phyloP scores from a whole-genome alignment of 2,113 vertebrate genomes.

The Erythrocebus patas region DNA sequence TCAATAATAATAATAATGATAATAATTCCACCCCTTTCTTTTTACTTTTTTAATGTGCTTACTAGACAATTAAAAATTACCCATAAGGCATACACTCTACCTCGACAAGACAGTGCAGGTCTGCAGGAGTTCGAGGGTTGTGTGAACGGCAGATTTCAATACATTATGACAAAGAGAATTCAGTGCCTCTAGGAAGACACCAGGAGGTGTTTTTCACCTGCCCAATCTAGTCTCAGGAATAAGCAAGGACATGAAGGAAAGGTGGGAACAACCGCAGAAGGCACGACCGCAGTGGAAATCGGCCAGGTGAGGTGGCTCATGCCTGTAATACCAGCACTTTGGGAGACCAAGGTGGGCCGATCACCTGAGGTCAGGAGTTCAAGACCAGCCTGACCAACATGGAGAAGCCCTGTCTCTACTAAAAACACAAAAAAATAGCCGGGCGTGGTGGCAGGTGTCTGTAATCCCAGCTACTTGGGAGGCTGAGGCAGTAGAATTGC shows the following conservation, averaged over 20 bases:
- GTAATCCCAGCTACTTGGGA: too few species aligned
- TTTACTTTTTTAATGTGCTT: neutral
- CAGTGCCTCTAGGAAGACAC: neutral
- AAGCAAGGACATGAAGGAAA: neutral
- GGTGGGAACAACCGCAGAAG: neutral
- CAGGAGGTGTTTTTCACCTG: neutral
- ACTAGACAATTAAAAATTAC: neutral
- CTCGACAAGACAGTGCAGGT: neutral
- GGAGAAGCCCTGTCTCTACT: too few species aligned
- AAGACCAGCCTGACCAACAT: too few species aligned
- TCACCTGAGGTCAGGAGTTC: too few species aligned
- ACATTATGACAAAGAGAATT: neutral
- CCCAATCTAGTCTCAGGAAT: neutral
- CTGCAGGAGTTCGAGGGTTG: neutral
- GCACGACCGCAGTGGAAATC: accelerated
- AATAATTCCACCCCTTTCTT: neutral
- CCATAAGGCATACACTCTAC: neutral
- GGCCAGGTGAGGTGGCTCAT: too few species aligned
- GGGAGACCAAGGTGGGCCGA: accelerated
- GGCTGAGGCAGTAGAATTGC: too few species aligned
- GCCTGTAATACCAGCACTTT: too few species aligned
- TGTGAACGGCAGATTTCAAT: neutral
- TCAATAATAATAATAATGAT: too few species aligned
- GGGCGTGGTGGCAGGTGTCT: too few species aligned
- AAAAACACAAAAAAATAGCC: too few species aligned